Percentiles rank a stretch among this genome's conserved stretches.
These are phyloP conservation scores for Platycheirus rosarum DNA, from an alignment of 2,888 invertebrate genomes.

Conservation along the genomic window DNA sequence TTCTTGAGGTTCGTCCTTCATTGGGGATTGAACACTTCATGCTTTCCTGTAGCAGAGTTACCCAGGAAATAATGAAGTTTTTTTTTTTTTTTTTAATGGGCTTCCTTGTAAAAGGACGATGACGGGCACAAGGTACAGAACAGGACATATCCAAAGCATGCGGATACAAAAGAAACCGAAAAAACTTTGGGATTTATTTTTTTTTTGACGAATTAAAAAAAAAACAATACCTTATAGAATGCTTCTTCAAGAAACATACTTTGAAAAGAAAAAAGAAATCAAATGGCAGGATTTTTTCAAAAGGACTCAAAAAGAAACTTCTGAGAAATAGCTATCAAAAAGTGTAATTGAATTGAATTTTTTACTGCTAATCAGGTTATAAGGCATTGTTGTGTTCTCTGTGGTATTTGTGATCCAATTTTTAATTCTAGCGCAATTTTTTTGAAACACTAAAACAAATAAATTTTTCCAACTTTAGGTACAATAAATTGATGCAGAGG, in stretches of 20 bases:
- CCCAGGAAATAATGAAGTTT: constrained; percentile 34
- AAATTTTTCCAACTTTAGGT: too few species aligned
- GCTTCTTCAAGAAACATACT: background rate
- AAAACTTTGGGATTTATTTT: constrained; percentile 29
- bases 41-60: constrained; percentile 12
- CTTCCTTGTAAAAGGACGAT: constrained; percentile 45
- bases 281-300: background rate
- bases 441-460: too few species aligned
- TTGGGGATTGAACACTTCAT: constrained; percentile 57
- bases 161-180: background rate
- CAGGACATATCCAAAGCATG: constrained; percentile 11
- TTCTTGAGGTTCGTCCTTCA: constrained; percentile 35
- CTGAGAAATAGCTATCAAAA: too few species aligned
- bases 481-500: too few species aligned
- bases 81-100: constrained; percentile 18
- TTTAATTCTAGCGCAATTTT: too few species aligned
- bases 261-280: background rate
- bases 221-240: too few species aligned
- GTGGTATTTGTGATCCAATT: too few species aligned
- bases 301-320: background rate
- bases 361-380: too few species aligned
- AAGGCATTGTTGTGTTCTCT: too few species aligned
- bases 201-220: too few species aligned
- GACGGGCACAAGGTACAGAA: constrained; percentile 18
- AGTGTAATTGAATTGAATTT: too few species aligned